phyloP scores from a whole-genome alignment of 1,140 invertebrate species.

The Leptoteleia sp. region DNA sequence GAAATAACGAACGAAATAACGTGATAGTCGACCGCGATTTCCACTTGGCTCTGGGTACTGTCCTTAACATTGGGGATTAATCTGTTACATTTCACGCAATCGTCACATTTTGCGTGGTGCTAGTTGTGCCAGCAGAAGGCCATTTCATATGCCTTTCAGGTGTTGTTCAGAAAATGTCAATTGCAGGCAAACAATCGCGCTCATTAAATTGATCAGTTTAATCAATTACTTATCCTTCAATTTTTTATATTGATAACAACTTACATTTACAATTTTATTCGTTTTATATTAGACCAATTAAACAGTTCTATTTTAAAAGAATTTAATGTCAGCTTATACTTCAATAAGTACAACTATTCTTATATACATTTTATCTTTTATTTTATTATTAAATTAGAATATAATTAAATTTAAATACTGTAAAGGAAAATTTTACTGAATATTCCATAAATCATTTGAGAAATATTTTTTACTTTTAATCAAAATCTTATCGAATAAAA shows the following conservation, averaged over 20 bases:
- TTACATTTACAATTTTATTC: no score
- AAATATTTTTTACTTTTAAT: no score
- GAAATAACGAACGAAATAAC: slow-evolving; percentile 65
- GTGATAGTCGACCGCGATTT: slow-evolving; percentile 61
- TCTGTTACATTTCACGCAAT: slow-evolving; percentile 23
- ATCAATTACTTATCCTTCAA: slow-evolving; percentile 10
- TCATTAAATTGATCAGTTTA: slow-evolving; percentile 16
- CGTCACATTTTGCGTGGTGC: slow-evolving; percentile 55
- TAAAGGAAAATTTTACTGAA: no score
- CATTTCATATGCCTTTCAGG: slow-evolving; percentile 35
- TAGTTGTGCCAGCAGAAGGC: slow-evolving; percentile 58
- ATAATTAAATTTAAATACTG: no score
- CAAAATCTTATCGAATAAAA: no score
- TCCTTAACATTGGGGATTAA: slow-evolving; percentile 6
- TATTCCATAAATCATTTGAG: no score
- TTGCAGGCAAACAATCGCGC: slow-evolving; percentile 22
- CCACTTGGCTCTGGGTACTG: slow-evolving; percentile 59
- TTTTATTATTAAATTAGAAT: no score
- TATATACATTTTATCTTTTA: no score
- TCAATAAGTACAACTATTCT: no score
- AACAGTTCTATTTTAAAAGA: no score
- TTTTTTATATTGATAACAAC: neutral
- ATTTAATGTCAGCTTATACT: no score
- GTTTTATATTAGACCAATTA: no score
- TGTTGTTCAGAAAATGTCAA: slow-evolving; percentile 23